Evolutionary conservation across 2,888 invertebrate genomes (phyloP), one percentile per base, ranked within the genome.

Genomic region (Ennomos quercinarius): DNA sequence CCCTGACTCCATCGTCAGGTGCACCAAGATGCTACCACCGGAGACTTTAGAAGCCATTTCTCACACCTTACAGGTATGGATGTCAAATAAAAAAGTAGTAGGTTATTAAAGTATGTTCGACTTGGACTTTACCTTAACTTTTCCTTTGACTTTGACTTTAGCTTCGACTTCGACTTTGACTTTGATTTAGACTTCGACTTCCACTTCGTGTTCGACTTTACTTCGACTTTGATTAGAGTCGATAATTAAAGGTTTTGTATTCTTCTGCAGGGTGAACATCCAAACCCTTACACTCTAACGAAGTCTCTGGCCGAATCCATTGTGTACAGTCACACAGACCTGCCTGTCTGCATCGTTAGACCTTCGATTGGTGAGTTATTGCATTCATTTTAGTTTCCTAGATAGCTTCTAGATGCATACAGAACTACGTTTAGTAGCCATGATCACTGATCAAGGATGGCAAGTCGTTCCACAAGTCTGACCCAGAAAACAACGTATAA

Each of bases 281-380:
- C 99, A 0, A 99, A 99, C 81, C 98, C 99, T 0, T 99, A 99
- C 90, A 99, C 99, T 0, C 94, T 97, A 78, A 99, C 99, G 4
- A 99, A 99, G 89, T 96, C 98, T 0, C 91, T 99, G 66, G 99
- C 98, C 0, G 99, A 99, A 79, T 95, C 96, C 62, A 94, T 98
- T 50, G 94, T 99, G 9, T 95, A 96, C 79, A 96, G 95, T 63
- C 85, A 90, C 52, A 92, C 94, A 0, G 93, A 94, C 9, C 86
- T 99, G 43, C 99, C 99, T 0, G 94, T 97, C 5, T 96, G 97
- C 64, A 97, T 99, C 71, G 96, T 99, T 1, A 92, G 99, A 63
- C 99, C 99, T 0, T 99, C 99, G 0, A 99, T 99, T 68, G 94
- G 94, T 94, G 76, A 93, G 93, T 85, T 13, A 10, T 42, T 35